Evolutionary conservation across 2,888 invertebrate species (phyloP).

Genomic region (Helicoverpa assulta): DNA sequence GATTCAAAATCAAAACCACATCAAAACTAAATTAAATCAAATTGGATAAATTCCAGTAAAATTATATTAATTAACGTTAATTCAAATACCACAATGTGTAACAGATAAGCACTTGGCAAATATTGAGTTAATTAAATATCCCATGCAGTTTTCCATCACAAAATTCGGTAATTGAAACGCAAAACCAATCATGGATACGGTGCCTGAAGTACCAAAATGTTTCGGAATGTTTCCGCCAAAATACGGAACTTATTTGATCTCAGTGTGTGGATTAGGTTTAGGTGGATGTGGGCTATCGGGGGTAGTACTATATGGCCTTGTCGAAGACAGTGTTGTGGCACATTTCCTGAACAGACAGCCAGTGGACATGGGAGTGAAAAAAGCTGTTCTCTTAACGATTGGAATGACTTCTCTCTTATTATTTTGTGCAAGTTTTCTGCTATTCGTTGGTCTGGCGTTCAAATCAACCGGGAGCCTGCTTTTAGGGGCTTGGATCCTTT

Average conservation of each 20-base stretch:
- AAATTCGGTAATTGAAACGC: slow-evolving; percentile 2
- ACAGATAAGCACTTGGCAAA: background rate
- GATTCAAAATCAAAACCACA: background rate
- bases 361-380: slow-evolving; percentile 63
- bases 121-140: background rate
- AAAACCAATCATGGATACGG: slow-evolving; percentile 61
- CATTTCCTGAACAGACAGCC: slow-evolving; percentile 33
- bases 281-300: slow-evolving; percentile 67
- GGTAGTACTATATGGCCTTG: slow-evolving; percentile 68
- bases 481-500: slow-evolving; percentile 54
- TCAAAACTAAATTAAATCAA: background rate
- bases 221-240: slow-evolving; percentile 67
- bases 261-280: slow-evolving; percentile 64
- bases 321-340: slow-evolving; percentile 64
- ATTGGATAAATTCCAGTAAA: background rate
- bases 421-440: slow-evolving; percentile 55
- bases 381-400: slow-evolving; percentile 59
- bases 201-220: slow-evolving; percentile 67
- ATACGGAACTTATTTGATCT: slow-evolving; percentile 69
- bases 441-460: slow-evolving; percentile 64
- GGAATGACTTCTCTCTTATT: slow-evolving; percentile 67
- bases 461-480: slow-evolving; percentile 14
- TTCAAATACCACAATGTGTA: background rate
- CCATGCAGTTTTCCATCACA: background rate
- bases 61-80: background rate